Percentiles rank a stretch among this genome's conserved stretches.
phyloP scores from a whole-genome alignment of 2,888 invertebrate species.

The Sinodicranocentrus sp. region DNA sequence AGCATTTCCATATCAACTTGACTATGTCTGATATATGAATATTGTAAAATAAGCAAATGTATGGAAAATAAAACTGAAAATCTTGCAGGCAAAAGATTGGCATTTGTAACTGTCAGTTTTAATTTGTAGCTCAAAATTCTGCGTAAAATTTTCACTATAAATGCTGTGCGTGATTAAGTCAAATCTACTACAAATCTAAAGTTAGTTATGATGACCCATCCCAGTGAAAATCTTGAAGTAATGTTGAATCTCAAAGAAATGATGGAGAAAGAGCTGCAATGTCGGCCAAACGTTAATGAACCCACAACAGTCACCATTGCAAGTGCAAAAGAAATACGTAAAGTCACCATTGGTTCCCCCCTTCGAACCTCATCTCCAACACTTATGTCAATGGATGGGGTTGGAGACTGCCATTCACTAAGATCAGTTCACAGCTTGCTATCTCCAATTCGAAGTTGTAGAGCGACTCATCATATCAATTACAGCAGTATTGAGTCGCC shows the following conservation, averaged over 20 bases:
- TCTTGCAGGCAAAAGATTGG: no score
- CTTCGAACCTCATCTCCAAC: constrained; percentile 32
- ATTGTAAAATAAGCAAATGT: no score
- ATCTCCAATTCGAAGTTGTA: constrained; percentile 31
- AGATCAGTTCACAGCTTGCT: constrained; percentile 1
- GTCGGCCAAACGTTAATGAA: neutral
- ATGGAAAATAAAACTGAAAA: no score
- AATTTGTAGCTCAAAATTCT: no score
- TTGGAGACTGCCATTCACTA: constrained; percentile 35
- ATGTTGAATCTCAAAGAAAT: constrained; percentile 4
- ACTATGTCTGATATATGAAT: no score
- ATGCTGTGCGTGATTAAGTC: no score
- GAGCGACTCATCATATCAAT: neutral
- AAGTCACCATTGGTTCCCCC: constrained; percentile 26
- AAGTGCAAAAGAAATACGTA: neutral
- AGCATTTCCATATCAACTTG: no score
- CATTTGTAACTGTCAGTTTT: no score
- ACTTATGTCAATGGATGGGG: constrained; percentile 7
- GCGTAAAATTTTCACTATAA: no score
- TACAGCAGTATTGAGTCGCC: neutral
- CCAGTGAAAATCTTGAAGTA: neutral
- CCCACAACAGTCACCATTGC: neutral
- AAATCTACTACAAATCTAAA: no score
- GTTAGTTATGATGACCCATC: no score
- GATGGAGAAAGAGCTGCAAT: neutral